Base-by-base conservation (phyloP, 1,140 invertebrate species). In the Leptinotarsa defecta region DNA sequence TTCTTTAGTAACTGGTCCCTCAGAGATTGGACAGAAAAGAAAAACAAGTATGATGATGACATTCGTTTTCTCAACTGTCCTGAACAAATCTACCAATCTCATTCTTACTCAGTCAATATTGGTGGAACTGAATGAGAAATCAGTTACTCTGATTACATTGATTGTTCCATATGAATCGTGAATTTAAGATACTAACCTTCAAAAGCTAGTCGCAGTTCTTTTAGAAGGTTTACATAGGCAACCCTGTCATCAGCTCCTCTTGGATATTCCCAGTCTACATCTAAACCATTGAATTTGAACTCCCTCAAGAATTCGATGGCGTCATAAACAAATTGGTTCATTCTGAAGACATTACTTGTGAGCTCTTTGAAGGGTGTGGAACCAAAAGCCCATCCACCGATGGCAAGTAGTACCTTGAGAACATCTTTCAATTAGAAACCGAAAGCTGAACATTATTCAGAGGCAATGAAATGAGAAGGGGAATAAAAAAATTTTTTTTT, bases 181-280 rank as follows among this genome's bases (percentile, higher is more conserved):
- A 11, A 43, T 43, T 43, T 8, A 11, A 43, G 2, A 43, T 43
- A 68, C 20, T 17, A 19, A 73, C 71, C 96, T 85, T 97, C 95
- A 83, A 97, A 97, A 1, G 96, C 95, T 17, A 95, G 86, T 43
- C 95, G 89, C 1, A 97, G 86, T 86, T 98, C 96, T 81, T 93
- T 92, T 27, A 96, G 86, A 1, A 96, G 87, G 83, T 92, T 93
- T 0, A 95, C 91, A 82, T 95, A 96, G 17, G 94, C 91, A 1
- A 91, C 88, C 52, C 92, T 89, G 83, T 98, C 96, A 80, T 96
- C 95, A 5, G 92, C 90, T 19, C 95, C 95, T 83, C 94, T 90
- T 3, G 96, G 96, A 86, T 98, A 98, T 87, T 98, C 96, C 96
- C 97, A 99, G 83, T 98, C 96, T 1, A 99, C 93, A 80, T 98